Evolutionary conservation across 2,797 vertebrate species (phyloP), one percentile per base, ranked within the genome.

Genomic region (Microchirus variegatus): DNA sequence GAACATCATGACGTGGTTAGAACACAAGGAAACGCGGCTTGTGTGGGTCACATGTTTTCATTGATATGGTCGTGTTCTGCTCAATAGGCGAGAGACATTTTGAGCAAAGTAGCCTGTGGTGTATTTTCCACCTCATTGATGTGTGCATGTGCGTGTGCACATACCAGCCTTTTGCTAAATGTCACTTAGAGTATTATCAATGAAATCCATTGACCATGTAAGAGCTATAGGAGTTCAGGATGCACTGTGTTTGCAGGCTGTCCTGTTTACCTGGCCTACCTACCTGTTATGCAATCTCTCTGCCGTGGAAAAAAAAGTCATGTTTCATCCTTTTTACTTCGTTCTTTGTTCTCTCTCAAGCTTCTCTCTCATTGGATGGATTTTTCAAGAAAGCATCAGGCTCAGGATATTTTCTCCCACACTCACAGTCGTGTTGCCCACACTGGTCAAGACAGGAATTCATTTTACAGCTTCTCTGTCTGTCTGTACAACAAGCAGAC

Each of bases 261-360:
- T 53, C 51, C 16, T 3, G 17, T 75, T 74, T 57, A 86, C 75
- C 77, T 83, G 67, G 53, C 55, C 36, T 44, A n/a, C n/a, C n/a
- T 45, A 74, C 53, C 45, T 12, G 75, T 86, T 89, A 85, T 65
- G 75, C 66, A 85, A 87, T 61, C 37, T 16, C 64, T 54, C 53
- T 37, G 18, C 53, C 46, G 69, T 85, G 53, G 56, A 66, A 70
- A 18, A 52, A 41, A 80, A 53, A 76, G 53, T 53, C 63, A 53
- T 74, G 59, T 65, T 62, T 70, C 74, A 4, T 31, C 31, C 49
- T 38, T 63, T 70, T 69, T 35, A 67, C 22, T 58, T 56, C 38
- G 1, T 53, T 63, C 42, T 56, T 68, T 53, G 13, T 58, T 69
- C 26, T 17, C 49, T 19, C 63, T 41, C 26, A 47, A 49, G 14